A percentile compares a stretch with the other conserved stretches of the same genome.
Conservation (phyloP, 2,113 vertebrate species). For the Laticauda laticaudata region DNA sequence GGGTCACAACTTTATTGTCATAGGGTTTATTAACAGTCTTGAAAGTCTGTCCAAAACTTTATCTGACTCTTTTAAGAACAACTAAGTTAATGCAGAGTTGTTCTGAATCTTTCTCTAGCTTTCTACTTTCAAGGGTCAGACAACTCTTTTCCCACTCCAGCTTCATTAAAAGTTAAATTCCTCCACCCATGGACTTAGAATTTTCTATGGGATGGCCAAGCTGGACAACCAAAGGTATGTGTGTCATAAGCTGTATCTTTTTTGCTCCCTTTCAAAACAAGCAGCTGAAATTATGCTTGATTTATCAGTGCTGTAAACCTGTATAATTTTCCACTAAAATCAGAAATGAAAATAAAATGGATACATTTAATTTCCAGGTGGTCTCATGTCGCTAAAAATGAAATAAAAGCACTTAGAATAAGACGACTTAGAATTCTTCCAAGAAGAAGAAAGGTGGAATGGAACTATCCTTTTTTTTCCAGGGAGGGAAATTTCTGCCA, state of each 20-base stretch:
- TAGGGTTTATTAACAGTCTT: background rate
- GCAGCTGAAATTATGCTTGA: background rate
- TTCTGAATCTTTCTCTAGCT: background rate
- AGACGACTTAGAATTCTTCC: background rate
- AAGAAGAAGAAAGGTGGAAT: background rate
- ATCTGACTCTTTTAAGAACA: background rate
- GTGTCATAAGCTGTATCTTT: background rate
- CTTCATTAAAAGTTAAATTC: background rate
- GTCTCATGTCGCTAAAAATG: background rate
- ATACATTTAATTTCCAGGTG: background rate
- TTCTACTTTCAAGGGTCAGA: background rate
- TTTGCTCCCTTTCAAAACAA: background rate
- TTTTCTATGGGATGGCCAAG: background rate
- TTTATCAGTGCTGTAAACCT: background rate
- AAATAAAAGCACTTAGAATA: background rate
- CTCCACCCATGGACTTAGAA: background rate
- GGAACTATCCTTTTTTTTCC: background rate
- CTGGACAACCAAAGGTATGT: background rate
- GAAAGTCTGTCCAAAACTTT: background rate
- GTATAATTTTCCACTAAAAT: background rate
- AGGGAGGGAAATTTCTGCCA: background rate
- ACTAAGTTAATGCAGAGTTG: background rate
- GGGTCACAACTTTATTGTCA: background rate
- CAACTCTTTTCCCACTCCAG: background rate
- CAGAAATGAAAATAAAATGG: background rate